Evolutionary conservation across 2,113 vertebrate genomes (phyloP), one percentile per base, ranked within the genome.

Genomic region (Isurus oxyrinchus): DNA sequence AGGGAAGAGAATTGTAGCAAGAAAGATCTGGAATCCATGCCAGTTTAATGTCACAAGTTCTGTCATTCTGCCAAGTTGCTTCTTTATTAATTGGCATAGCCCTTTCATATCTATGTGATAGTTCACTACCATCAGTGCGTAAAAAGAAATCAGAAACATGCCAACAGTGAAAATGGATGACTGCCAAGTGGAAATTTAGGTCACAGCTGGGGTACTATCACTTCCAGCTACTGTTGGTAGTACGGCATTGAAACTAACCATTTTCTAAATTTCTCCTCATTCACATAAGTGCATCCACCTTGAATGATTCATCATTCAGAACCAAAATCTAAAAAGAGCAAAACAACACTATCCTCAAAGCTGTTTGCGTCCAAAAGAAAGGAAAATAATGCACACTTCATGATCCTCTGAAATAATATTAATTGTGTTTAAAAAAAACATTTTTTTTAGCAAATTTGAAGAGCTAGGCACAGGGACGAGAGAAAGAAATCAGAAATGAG

Each of bases 131-230:
- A 94, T 55, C 61, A 67, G 59, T 6, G 0, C 21, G 23, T 5
- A 57, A 90, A 53, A 90, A 90, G n/a, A 90, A 90, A 90, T 90
- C 87, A 31, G 87, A 90, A 90, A 31, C 55, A 11, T 55, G 53
- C 53, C 55, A 90, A 90, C 61, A 67, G 4, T 63, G 25, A 67
- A 44, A 94, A 44, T 66, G 35, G 61, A 66, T 40, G 35, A 7
- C 35, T 94, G 59, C 61, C 91, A 94, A 44, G n/a, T 67, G 61
- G 61, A 66, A 40, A 66, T 23, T 21, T 44, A 55, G n/a, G 35
- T 94, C 55, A 94, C 35, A 40, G 57, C 61, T 67, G 23, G 19
- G 57, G 61, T 61, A 44, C 16, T 63, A 40, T 91, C 13, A 31
- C 27, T 90, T 59, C 88, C 55, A 59, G 88, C 53, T 91, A 91